Base-by-base conservation (phyloP, 2,888 invertebrate genomes). In the Rotaria macrura region DNA sequence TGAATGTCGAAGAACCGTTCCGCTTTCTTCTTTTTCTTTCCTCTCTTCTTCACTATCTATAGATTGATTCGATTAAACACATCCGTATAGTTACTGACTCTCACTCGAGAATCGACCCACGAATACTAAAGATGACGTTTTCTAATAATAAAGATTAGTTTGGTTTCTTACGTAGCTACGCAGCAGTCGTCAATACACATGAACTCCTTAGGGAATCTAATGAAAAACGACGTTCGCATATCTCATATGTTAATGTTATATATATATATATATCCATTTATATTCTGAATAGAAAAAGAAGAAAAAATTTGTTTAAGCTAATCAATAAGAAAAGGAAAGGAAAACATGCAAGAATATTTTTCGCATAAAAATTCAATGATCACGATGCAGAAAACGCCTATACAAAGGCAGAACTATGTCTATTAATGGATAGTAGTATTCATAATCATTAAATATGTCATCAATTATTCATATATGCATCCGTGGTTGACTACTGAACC, bases 391-490 rank as follows among this genome's bases (percentile, higher is more conserved):
- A 57, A 65, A 65, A 34, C 5, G 65, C 65, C 29, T 14, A 65
- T 34, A 65, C 14, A 65, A 25, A 54, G 65, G 38, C 6, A 34
- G 38, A 20, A 65, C 20, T 34, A 65, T 65, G 34, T 65, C 34
- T 29, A 38, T 34, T 54, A 25, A 54, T 54, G 25, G 25, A 52
- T 52, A 54, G 25, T 34, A 38, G 65, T 65, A 65, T 65, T 34
- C 65, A 65, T 65, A 65, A 65, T 65, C 65, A 65, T 65, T 65
- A 34, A 65, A 65, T 34, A 65, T 65, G 34, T 34, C 65, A 65
- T 65, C 65, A 29, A 65, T 65, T 65, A 65, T 65, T 65, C 65
- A 65, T 65, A 65, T 65, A 65, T 65, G 65, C 65, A 65, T 65
- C 65, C 65, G 65, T 65, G 14, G 34, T 65, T 65, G 34, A 34